A percentile compares a stretch with the other conserved stretches of the same genome.
Conservation (phyloP, 2,888 invertebrate species). For the Chloromyia formosa region DNA sequence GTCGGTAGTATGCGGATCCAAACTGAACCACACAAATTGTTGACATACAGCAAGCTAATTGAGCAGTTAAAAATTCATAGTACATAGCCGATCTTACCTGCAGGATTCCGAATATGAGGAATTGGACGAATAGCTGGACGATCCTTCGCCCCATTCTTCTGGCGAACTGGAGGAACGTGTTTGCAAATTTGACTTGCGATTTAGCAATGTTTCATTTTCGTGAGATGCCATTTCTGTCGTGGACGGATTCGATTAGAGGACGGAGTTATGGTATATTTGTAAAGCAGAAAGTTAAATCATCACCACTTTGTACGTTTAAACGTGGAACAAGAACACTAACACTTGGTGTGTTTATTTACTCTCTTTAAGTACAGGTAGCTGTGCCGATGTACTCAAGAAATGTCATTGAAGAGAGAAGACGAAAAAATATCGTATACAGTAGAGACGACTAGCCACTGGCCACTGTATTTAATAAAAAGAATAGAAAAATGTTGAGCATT, state of each 20-base stretch:
- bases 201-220: slow-evolving; percentile 38
- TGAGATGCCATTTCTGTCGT: slow-evolving; percentile 30
- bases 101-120: slow-evolving; percentile 42
- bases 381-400: neutral
- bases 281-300: no score
- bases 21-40: no score
- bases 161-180: slow-evolving; percentile 41
- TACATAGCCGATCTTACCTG: no score
- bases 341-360: slow-evolving; percentile 28
- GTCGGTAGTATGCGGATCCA: neutral
- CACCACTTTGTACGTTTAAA: no score
- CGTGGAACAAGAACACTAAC: no score
- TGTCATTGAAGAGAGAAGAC: no score
- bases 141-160: slow-evolving; percentile 47
- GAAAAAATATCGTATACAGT: no score
- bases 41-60: neutral
- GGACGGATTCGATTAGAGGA: neutral
- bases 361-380: neutral
- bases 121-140: slow-evolving; percentile 45
- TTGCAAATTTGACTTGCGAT: slow-evolving; percentile 26
- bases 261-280: no score
- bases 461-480: no score
- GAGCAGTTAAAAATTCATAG: no score
- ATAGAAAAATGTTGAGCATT: no score
- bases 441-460: no score